phyloP scores from a whole-genome alignment of 2,888 invertebrate genomes.

The Carterocephalus palaemon region DNA sequence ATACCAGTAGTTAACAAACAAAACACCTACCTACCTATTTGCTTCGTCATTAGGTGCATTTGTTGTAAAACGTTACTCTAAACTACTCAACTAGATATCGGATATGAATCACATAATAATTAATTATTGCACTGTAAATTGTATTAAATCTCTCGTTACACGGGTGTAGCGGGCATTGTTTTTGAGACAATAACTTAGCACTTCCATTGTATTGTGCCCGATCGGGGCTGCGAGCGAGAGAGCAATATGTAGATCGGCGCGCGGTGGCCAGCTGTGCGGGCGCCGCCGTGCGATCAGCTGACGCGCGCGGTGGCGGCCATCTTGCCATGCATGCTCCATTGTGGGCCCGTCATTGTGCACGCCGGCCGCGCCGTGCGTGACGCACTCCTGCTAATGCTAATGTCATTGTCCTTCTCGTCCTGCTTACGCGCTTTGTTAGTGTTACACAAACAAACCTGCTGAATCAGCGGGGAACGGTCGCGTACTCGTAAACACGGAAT shows the following conservation, averaged over 20 bases:
- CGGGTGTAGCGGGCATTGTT: conserved; percentile 42
- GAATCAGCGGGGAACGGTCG: conserved; percentile 33
- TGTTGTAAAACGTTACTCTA: too few relatives aligned
- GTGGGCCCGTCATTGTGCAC: conserved; percentile 68
- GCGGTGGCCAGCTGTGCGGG: conserved; percentile 60
- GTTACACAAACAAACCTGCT: conserved; percentile 45
- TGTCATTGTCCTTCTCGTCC: conserved; percentile 66
- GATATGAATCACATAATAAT: too few relatives aligned
- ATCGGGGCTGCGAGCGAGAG: conserved; percentile 54
- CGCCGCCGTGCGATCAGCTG: conserved; percentile 68
- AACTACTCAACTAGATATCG: too few relatives aligned
- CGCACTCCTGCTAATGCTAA: conserved; percentile 60
- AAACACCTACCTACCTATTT: too few relatives aligned
- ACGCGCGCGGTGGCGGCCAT: conserved; percentile 71
- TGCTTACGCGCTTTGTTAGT: conserved; percentile 40
- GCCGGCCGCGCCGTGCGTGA: conserved; percentile 63
- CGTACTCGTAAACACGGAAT: conserved; percentile 31
- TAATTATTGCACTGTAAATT: too few relatives aligned
- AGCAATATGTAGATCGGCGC: conserved; percentile 47
- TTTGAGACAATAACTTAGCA: conserved; percentile 55
- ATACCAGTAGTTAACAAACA: too few relatives aligned
- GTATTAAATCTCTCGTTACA: conserved; percentile 12
- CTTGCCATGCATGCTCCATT: conserved; percentile 67
- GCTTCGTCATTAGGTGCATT: too few relatives aligned
- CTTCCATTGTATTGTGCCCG: conserved; percentile 61